phyloP scores from a whole-genome alignment of 1,140 invertebrate genomes.

The Rhopalosiphum maidis region DNA sequence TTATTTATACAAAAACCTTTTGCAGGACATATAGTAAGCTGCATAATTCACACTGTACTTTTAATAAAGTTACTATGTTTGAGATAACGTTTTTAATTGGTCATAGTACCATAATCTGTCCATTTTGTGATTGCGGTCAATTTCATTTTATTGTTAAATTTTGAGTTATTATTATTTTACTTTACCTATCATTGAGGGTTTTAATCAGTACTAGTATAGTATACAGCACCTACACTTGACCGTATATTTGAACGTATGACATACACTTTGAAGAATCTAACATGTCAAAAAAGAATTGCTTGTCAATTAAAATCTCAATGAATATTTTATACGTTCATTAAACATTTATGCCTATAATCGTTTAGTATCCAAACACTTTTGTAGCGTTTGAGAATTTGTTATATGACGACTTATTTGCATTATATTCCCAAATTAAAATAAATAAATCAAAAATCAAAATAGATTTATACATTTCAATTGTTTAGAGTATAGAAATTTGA shows the following conservation, averaged over 20 bases:
- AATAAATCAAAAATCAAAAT: background rate
- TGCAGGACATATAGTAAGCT: background rate
- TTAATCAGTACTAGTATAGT: background rate
- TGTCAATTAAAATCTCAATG: background rate
- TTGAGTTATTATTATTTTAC: background rate
- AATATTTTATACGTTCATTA: background rate
- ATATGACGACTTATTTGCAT: background rate
- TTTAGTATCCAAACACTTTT: background rate
- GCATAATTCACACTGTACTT: background rate
- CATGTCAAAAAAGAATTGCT: background rate
- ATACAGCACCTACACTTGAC: background rate
- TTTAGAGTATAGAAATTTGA: background rate
- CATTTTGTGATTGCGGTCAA: constrained; percentile 2
- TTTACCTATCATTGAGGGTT: background rate
- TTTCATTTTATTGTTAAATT: background rate
- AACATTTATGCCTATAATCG: background rate
- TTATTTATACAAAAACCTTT: background rate
- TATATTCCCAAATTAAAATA: background rate
- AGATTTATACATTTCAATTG: background rate
- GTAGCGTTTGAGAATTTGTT: background rate
- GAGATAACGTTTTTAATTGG: background rate
- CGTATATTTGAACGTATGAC: background rate
- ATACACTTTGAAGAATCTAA: background rate
- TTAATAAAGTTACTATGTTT: background rate
- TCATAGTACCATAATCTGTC: background rate